Evolutionary conservation across 1,140 invertebrate genomes (phyloP), one percentile per base, ranked within the genome.

Genomic region (Sycophila sp.): DNA sequence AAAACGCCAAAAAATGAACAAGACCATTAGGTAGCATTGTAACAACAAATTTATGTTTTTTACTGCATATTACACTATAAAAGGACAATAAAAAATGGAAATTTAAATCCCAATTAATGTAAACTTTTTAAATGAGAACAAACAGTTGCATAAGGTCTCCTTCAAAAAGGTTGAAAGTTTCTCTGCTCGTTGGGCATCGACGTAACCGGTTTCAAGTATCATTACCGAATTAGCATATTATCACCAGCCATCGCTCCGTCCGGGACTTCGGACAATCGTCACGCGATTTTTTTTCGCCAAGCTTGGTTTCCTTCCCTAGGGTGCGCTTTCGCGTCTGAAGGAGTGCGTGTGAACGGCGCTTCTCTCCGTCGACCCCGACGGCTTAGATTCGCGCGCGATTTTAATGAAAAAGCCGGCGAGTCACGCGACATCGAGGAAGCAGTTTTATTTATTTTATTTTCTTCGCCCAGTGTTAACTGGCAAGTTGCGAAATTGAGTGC

Each of bases 191-290:
- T n/a, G n/a, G n/a, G n/a, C 64, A 77, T 82, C 76, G 38, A 59
- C 32, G 55, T 42, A 76, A 75, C 71, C 74, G 71, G 78, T 79
- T 62, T 45, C 34, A 19, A 63, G 72, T 77, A 65, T 75, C 78
- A 86, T 86, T 86, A 86, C 80, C n/a, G n/a, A n/a, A n/a, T n/a
- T n/a, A n/a, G n/a, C 83, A 85, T 85, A 84, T 83, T 84, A 85
- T 84, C 83, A 80, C 17, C 17, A n/a, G n/a, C n/a, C n/a, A n/a
- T n/a, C n/a, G n/a, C n/a, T 8, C 32, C 26, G 26, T 42, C 4
- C 8, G 30, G 32, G 17, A 10, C 4, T 38, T 13, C 45, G 47
- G 24, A 19, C 55, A 65, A 65, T 55, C 24, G 63, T 28, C 49
- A 55, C 49, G 47, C 49, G 49, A 65, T 13, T 34, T 40, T 65